phyloP scores from a whole-genome alignment of 2,888 invertebrate genomes.

The Drosophila pseudotalamancana region DNA sequence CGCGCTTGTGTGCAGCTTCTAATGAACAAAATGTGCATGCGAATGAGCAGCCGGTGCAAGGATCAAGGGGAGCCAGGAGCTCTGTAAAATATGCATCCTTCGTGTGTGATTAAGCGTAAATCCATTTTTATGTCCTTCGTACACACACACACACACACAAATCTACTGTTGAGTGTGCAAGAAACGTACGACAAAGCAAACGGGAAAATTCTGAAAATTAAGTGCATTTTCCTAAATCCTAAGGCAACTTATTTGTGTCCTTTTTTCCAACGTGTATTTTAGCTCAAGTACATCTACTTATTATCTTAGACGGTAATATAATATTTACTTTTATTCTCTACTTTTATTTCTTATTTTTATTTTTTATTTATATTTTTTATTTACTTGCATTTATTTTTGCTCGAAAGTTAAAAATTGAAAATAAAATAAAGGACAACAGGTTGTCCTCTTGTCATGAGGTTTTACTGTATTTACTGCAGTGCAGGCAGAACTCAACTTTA shows the following conservation, averaged over 20 bases:
- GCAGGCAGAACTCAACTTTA: neutral
- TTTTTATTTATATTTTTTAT: too few species aligned
- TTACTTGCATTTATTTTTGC: too few species aligned
- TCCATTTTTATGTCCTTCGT: constrained; percentile 57
- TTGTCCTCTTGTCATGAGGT: neutral
- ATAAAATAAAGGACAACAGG: neutral
- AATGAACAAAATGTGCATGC: constrained; percentile 70
- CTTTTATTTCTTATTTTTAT: too few species aligned
- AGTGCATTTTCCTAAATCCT: constrained; percentile 25
- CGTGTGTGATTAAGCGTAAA: constrained; percentile 72
- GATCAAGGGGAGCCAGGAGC: constrained; percentile 3
- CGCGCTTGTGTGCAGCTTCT: constrained; percentile 52
- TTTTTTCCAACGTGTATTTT: neutral
- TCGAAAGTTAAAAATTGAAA: too few species aligned
- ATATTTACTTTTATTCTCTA: too few species aligned
- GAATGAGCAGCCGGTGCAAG: constrained; percentile 33
- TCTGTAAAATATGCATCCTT: constrained; percentile 72
- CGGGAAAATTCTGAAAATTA: constrained; percentile 40
- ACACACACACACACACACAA: constrained; percentile 9
- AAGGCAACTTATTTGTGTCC: constrained; percentile 25
- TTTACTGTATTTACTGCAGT: neutral
- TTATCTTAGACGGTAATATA: too few species aligned
- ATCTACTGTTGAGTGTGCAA: neutral
- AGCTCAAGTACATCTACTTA: too few species aligned
- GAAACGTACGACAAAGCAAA: constrained; percentile 4